A percentile compares a stretch with the other conserved stretches of the same genome.
phyloP scores from a whole-genome alignment of 2,888 invertebrate genomes.

The Bellardia bayeri region DNA sequence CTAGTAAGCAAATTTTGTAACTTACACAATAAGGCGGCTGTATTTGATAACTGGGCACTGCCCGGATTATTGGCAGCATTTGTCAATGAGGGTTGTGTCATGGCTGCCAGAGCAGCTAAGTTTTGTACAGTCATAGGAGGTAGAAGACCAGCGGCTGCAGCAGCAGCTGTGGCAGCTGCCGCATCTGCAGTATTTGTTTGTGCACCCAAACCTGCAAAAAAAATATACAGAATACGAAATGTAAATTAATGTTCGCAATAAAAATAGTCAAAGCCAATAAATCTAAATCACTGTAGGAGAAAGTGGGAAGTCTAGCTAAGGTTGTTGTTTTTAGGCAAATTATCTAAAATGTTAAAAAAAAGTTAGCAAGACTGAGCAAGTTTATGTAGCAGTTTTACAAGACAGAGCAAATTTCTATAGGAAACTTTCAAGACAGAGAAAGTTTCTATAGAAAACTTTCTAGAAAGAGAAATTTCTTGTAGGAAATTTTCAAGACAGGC shows the following conservation, averaged over 20 bases:
- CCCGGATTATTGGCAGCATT: constrained; percentile 82
- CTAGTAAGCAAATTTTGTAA: constrained; percentile 42
- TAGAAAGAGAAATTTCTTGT: too few relatives aligned
- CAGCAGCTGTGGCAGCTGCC: constrained; percentile 80
- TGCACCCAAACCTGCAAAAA: constrained; percentile 79
- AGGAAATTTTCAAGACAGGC: too few relatives aligned
- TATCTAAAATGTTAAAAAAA: too few relatives aligned
- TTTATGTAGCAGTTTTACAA: too few relatives aligned
- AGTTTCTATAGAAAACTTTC: too few relatives aligned
- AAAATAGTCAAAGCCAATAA: constrained; percentile 23
- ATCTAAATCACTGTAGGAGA: constrained; percentile 7
- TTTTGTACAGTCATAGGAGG: constrained; percentile 96
- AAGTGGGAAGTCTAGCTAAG: constrained; percentile 21
- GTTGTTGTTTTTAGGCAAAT: too few relatives aligned
- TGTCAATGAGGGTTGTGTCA: constrained; percentile 85
- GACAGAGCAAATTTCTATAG: too few relatives aligned
- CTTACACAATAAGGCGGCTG: constrained; percentile 84
- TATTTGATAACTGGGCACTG: constrained; percentile 83
- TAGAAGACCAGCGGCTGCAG: constrained; percentile 85
- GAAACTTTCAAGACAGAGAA: too few relatives aligned
- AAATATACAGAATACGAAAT: background rate
- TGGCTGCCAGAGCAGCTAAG: constrained; percentile 92
- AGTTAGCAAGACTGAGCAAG: too few relatives aligned
- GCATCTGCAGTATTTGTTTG: constrained; percentile 81
- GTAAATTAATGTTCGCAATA: background rate